Base-by-base conservation (phyloP, 2,113 vertebrate genomes). In the Ophthalmolycus amberensis region DNA sequence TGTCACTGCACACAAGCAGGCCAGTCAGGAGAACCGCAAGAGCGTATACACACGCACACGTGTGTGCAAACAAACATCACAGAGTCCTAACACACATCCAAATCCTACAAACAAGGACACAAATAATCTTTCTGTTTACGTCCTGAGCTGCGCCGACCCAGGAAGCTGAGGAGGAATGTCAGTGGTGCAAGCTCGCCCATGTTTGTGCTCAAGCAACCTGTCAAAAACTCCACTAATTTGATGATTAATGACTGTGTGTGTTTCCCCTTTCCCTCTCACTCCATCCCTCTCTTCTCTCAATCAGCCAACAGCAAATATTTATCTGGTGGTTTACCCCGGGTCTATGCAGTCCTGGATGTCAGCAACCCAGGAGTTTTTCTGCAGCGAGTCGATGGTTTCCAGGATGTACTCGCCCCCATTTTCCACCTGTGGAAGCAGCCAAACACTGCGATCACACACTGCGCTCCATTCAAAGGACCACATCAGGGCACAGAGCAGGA, bases 351-450 rank as follows among this genome's bases (percentile, higher is more conserved):
- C 98, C 92, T 99, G 98, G 92, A 99, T 99, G 70, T 99, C 98
- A 0, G 97, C 97, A 77, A 99, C 98, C 98, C 98, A 99, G 0
- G 98, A 99, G 94, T 99, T 98, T 82, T 99, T 99, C 96, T 99
- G 98, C 85, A 99, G 94, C 0, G 98, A 99, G 91, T 99, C 98
- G 0, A 99, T 98, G 84, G 98, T 99, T 94, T 99, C 98, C 95
- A 99, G 93, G 91, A 99, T 99, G 89, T 99, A 99, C 80, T 99
- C 98, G 0, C 96, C 97, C 29, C 97, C 97, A 0, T 99, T 97
- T 92, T 98, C 98, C 87, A 99, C 98, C 95, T 96, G 89, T 46
- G 65, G 75, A 93, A 72, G 80, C 46, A 88, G 77, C 84, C 80
- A 77, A 89, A 89, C 56, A 86, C 67, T 11, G 29, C 27, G 20